These are phyloP conservation scores for Acleris cristana DNA, from an alignment of 2,888 invertebrate species.

Conservation along the genomic window DNA sequence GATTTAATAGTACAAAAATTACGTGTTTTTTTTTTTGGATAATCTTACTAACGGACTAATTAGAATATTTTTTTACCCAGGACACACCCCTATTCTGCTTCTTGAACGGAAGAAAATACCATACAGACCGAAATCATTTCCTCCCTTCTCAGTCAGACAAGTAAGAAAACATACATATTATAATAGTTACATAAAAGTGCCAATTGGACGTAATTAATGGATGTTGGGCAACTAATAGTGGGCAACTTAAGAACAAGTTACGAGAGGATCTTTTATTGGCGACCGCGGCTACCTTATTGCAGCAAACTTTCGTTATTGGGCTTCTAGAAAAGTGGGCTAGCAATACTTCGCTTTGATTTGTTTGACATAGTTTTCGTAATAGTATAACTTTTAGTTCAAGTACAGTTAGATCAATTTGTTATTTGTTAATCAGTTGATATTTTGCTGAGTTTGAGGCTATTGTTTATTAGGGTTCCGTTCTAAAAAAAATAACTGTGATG, in stretches of 20 bases:
- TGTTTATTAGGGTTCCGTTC: too few relatives aligned
- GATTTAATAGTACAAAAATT: too few relatives aligned
- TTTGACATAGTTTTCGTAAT: conserved; percentile 21
- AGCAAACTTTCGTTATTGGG: conserved; percentile 64
- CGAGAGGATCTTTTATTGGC: conserved; percentile 65
- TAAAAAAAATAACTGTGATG: too few relatives aligned
- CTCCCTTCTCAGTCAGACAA: too few relatives aligned
- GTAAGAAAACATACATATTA: not conserved
- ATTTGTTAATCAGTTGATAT: not conserved
- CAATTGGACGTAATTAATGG: conserved; percentile 50
- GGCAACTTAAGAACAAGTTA: conserved; percentile 60
- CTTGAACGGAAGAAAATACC: too few relatives aligned
- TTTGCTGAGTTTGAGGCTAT: too few relatives aligned
- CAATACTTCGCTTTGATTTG: conserved; percentile 32
- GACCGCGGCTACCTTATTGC: conserved; percentile 54
- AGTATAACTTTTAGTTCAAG: conserved; percentile 16
- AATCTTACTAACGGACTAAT: too few relatives aligned
- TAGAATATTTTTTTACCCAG: too few relatives aligned
- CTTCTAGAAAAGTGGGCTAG: conserved; percentile 42
- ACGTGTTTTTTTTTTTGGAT: too few relatives aligned
- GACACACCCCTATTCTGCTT: too few relatives aligned
- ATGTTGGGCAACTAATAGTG: conserved; percentile 52
- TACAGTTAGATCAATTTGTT: conserved; percentile 2
- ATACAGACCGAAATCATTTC: too few relatives aligned
- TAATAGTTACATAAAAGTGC: conserved; percentile 22